Conservation (phyloP, 2,888 invertebrate species). For the Sphaerophoria taeniata region DNA sequence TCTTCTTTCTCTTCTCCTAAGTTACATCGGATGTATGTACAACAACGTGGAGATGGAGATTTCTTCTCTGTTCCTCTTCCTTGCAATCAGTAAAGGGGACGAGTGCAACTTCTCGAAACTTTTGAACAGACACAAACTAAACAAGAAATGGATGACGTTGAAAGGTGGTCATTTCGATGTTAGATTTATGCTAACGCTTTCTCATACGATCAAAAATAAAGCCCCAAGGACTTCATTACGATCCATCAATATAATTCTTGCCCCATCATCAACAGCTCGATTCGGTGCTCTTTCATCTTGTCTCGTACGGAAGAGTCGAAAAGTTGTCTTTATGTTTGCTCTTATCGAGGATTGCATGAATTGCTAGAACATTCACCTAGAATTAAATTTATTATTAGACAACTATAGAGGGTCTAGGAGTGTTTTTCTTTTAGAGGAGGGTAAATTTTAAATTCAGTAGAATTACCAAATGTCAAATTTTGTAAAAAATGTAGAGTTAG, state of each 20-base stretch:
- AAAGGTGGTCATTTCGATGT: conserved; percentile 16
- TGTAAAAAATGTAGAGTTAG: no score
- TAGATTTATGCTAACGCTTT: conserved; percentile 17
- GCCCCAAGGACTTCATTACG: conserved; percentile 2
- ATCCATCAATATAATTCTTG: conserved; percentile 4
- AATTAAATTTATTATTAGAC: conserved; percentile 52
- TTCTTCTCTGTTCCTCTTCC: neutral
- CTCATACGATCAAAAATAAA: conserved; percentile 12
- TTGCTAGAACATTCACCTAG: conserved; percentile 58
- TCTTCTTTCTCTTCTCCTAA: conserved; percentile 4
- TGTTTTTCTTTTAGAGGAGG: conserved; percentile 1
- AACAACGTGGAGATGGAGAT: conserved; percentile 13
- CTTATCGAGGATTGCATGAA: conserved; percentile 12
- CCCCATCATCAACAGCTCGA: conserved; percentile 28
- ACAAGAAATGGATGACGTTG: conserved; percentile 25
- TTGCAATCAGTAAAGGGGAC: neutral
- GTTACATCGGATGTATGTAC: neutral
- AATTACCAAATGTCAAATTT: no score
- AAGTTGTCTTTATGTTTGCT: conserved; percentile 38
- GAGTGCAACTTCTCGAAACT: conserved; percentile 36
- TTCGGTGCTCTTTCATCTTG: neutral
- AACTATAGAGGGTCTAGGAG: conserved; percentile 46
- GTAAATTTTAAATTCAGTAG: no score
- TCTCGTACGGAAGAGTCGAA: neutral
- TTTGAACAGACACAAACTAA: conserved; percentile 33